Percentiles rank a stretch among this genome's conserved stretches.
These are phyloP conservation scores for Drosophila setifemur DNA, from an alignment of 1,140 invertebrate species.

Conservation along the genomic window DNA sequence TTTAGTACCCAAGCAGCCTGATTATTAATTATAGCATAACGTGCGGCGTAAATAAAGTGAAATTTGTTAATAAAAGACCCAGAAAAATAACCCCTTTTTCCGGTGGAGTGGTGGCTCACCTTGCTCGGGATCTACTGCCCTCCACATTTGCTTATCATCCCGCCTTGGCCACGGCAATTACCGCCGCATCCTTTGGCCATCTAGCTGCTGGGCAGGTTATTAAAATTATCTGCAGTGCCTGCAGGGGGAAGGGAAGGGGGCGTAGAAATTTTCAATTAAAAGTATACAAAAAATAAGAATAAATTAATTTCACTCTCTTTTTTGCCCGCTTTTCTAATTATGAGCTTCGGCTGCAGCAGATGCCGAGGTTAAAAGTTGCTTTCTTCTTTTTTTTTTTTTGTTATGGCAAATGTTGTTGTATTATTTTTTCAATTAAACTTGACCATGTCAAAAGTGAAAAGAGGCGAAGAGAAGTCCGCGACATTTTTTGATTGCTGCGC, in stretches of 20 bases:
- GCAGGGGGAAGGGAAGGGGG: slow-evolving; percentile 22
- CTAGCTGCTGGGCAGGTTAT: slow-evolving; percentile 50
- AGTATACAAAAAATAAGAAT: slow-evolving; percentile 67
- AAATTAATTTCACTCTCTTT: slow-evolving; percentile 66
- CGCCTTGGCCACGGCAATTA: slow-evolving; percentile 63
- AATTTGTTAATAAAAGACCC: slow-evolving; percentile 76
- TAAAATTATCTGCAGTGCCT: slow-evolving; percentile 68
- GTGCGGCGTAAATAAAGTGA: slow-evolving; percentile 75
- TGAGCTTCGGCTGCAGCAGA: slow-evolving; percentile 73
- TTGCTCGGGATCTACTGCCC: slow-evolving; percentile 2
- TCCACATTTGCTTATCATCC: slow-evolving; percentile 58
- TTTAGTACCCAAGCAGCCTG: slow-evolving; percentile 18
- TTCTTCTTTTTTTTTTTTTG: slow-evolving; percentile 35
- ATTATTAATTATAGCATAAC: slow-evolving; percentile 76
- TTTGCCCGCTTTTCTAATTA: slow-evolving; percentile 63
- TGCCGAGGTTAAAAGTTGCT: slow-evolving; percentile 65
- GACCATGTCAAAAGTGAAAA: slow-evolving; percentile 69
- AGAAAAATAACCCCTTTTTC: slow-evolving; percentile 66
- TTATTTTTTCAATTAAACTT: slow-evolving; percentile 79
- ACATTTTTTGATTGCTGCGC: slow-evolving; percentile 54
- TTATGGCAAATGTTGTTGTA: slow-evolving; percentile 62
- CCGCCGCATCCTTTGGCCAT: slow-evolving; percentile 66
- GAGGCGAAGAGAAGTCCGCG: slow-evolving; percentile 34
- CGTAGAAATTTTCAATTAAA: slow-evolving; percentile 71
- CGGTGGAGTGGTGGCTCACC: not conserved